Percentiles rank a stretch among this genome's conserved stretches.
phyloP scores from a whole-genome alignment of 1,140 invertebrate genomes.

The Philotrypesis tridentata region DNA sequence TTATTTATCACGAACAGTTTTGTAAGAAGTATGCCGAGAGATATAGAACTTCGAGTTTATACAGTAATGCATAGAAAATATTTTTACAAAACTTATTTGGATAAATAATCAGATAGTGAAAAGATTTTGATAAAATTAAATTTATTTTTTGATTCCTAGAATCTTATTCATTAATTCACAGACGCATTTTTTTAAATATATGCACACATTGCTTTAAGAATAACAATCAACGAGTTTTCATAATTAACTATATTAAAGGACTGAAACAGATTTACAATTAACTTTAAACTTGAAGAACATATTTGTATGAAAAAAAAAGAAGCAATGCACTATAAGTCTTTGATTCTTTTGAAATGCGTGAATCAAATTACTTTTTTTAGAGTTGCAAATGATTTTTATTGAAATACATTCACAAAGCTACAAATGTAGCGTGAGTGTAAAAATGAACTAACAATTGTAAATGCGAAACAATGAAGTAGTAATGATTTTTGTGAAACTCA shows the following conservation, averaged over 20 bases:
- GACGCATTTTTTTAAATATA: slow-evolving; percentile 6
- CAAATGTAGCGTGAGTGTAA: slow-evolving; percentile 21
- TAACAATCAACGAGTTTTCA: slow-evolving; percentile 20
- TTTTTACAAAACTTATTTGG: slow-evolving; percentile 39
- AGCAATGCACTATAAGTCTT: not conserved
- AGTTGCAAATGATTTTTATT: slow-evolving; percentile 17
- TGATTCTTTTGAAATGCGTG: slow-evolving; percentile 1
- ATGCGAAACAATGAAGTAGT: slow-evolving; percentile 43
- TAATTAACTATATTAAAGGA: slow-evolving; percentile 10
- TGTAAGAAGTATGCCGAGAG: slow-evolving; percentile 42
- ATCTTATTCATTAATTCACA: not conserved
- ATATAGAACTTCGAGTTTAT: not conserved
- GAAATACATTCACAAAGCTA: slow-evolving; percentile 14
- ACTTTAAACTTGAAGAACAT: not conserved
- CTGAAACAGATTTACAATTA: not conserved
- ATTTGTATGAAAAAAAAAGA: not conserved
- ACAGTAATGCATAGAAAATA: slow-evolving; percentile 31
- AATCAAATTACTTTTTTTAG: slow-evolving; percentile 20
- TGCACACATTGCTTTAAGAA: slow-evolving; percentile 20
- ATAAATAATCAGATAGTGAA: slow-evolving; percentile 35
- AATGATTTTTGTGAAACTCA: slow-evolving; percentile 42
- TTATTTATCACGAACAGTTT: slow-evolving; percentile 55
- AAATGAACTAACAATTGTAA: slow-evolving; percentile 23
- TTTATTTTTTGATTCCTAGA: slow-evolving; percentile 2
- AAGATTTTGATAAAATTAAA: slow-evolving; percentile 8